Evolutionary conservation across 2,113 vertebrate species (phyloP).

Genomic region (Gobio gobio): DNA sequence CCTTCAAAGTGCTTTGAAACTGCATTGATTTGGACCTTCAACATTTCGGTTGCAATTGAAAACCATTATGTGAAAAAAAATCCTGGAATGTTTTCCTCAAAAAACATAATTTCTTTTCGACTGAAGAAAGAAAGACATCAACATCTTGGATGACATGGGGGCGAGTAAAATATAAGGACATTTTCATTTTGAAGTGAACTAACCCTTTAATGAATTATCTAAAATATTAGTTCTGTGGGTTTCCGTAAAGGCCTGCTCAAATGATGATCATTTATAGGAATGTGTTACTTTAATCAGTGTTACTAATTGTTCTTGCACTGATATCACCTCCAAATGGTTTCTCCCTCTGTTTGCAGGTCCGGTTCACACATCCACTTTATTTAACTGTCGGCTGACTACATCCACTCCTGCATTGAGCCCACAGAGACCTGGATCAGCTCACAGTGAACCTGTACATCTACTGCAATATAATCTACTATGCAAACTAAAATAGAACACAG

Average conservation of each 20-base stretch:
- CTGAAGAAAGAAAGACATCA: no score
- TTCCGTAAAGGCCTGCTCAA: no score
- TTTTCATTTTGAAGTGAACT: no score
- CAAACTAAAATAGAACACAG: neutral
- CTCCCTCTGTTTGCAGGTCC: constrained; percentile 33
- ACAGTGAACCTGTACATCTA: constrained; percentile 12
- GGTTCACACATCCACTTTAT: constrained; percentile 43
- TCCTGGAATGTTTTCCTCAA: no score
- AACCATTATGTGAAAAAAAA: no score
- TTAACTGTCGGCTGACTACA: constrained; percentile 63
- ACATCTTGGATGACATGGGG: no score
- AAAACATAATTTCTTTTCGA: no score
- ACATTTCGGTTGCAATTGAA: no score
- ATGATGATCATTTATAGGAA: neutral
- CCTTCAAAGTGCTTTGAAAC: no score
- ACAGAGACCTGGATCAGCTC: constrained; percentile 34
- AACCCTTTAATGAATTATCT: neutral
- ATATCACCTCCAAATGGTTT: neutral
- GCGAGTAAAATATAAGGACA: no score
- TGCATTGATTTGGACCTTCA: no score
- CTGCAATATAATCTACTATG: neutral
- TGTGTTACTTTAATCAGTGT: neutral
- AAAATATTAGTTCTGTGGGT: no score
- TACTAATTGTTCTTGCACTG: neutral
- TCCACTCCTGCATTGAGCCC: constrained; percentile 60